A percentile compares a stretch with the other conserved stretches of the same genome.
phyloP scores from a whole-genome alignment of 2,113 vertebrate species.

The Cyphomyrus discorhynchus region DNA sequence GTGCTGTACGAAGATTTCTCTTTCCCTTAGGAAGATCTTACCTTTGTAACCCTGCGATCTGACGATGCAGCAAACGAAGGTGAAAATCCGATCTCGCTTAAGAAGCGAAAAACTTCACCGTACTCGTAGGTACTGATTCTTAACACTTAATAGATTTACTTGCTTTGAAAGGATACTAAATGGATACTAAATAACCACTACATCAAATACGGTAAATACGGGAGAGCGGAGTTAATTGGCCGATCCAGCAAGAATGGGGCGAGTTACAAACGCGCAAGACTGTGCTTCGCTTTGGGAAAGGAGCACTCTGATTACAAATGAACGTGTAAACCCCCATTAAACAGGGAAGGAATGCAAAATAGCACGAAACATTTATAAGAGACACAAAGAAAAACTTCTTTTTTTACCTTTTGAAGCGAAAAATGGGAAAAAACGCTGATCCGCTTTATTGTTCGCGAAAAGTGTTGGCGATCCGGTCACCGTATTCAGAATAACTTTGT shows the following conservation, averaged over 20 bases:
- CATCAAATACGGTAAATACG: neutral
- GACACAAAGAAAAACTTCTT: neutral
- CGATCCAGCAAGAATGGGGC: neutral
- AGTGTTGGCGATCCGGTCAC: neutral
- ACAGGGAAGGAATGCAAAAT: neutral
- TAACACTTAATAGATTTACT: neutral
- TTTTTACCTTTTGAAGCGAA: neutral
- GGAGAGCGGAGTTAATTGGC: neutral
- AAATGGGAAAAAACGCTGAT: neutral
- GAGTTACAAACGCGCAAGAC: neutral
- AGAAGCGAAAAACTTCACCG: conserved; percentile 26
- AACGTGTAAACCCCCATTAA: neutral
- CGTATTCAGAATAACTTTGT: conserved; percentile 9
- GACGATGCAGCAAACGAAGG: conserved; percentile 26
- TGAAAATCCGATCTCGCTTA: conserved; percentile 26
- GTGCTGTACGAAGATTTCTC: neutral
- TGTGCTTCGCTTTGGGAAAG: neutral
- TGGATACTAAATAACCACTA: neutral
- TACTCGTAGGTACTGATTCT: neutral
- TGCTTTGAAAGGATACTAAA: neutral
- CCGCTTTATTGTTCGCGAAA: conserved; percentile 4
- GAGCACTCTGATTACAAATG: neutral
- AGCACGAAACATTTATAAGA: neutral
- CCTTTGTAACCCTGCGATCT: conserved; percentile 34
- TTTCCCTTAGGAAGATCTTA: conserved; percentile 25